A percentile compares a stretch with the other conserved stretches of the same genome.
Conservation (phyloP, 1,140 invertebrate genomes). For the Pseudomyrmex pallidus region DNA sequence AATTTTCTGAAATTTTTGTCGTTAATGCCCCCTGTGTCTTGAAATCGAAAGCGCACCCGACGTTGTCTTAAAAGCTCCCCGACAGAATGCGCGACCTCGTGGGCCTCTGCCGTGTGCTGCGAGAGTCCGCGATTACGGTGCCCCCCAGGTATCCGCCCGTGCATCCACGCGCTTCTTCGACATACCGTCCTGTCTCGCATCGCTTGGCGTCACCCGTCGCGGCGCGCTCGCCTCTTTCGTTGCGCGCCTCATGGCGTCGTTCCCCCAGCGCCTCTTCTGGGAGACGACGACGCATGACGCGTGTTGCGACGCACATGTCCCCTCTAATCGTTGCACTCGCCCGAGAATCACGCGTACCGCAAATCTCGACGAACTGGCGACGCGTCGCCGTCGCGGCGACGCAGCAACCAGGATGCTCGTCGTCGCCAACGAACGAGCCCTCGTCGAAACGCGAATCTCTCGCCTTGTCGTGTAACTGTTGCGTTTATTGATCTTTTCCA, state of each 20-base stretch:
- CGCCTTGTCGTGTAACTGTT: not conserved
- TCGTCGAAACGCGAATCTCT: not conserved
- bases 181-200: constrained; percentile 14
- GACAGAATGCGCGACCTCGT: constrained; percentile 85
- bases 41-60: constrained; percentile 86
- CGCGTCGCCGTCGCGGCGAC: constrained; percentile 9
- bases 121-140: constrained; percentile 60
- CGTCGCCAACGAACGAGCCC: not conserved
- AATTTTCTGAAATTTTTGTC: constrained; percentile 89
- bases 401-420: not conserved
- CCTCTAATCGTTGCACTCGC: constrained; percentile 40
- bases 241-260: constrained; percentile 4
- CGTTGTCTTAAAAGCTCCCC: constrained; percentile 84
- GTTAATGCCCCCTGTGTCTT: constrained; percentile 89
- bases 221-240: constrained; percentile 32
- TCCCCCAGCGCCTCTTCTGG: constrained; percentile 44
- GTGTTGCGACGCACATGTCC: constrained; percentile 25
- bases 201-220: constrained; percentile 58
- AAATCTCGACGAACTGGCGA: not conserved
- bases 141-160: constrained; percentile 46
- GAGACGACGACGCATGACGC: constrained; percentile 53
- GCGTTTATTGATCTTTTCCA: constrained; percentile 61
- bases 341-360: constrained; percentile 12
- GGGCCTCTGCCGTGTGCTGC: constrained; percentile 46
- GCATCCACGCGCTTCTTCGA: constrained; percentile 52